Evolutionary conservation across 2,113 vertebrate species (phyloP).

Genomic region (Pimephales promelas): DNA sequence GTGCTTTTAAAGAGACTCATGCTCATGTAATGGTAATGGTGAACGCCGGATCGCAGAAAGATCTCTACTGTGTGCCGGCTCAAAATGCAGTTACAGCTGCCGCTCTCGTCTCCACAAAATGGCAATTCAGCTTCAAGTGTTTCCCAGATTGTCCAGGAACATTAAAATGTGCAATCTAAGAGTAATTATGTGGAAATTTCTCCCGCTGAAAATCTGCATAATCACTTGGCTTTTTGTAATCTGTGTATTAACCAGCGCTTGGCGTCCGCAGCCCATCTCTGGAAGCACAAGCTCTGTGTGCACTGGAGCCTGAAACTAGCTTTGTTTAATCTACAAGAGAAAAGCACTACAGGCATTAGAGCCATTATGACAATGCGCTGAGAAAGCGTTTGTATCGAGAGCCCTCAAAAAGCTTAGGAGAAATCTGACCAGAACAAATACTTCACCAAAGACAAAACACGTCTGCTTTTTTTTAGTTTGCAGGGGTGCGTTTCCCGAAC

Average conservation of each 20-base stretch:
- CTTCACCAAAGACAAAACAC: background rate
- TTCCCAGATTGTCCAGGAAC: slow-evolving; percentile 58
- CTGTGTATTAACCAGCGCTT: slow-evolving; percentile 52
- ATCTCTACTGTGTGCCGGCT: background rate
- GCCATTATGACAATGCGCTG: slow-evolving; percentile 52
- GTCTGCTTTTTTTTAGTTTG: background rate
- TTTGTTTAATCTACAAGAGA: slow-evolving; percentile 54
- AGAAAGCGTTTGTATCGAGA: slow-evolving; percentile 31
- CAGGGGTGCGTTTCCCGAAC: no score
- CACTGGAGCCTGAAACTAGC: slow-evolving; percentile 60
- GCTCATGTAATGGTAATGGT: background rate
- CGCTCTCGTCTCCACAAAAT: slow-evolving; percentile 45
- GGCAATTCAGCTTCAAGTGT: slow-evolving; percentile 57
- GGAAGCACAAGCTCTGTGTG: slow-evolving; percentile 44
- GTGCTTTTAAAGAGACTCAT: background rate
- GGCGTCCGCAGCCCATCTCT: slow-evolving; percentile 37
- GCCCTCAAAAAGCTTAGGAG: slow-evolving; percentile 20
- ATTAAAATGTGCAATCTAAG: slow-evolving; percentile 61
- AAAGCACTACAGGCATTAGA: slow-evolving; percentile 39
- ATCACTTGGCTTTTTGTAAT: slow-evolving; percentile 56
- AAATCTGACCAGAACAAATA: slow-evolving; percentile 12
- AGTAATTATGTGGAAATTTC: slow-evolving; percentile 60
- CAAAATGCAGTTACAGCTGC: slow-evolving; percentile 46
- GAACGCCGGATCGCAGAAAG: background rate
- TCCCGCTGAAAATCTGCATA: slow-evolving; percentile 59